Percentiles rank a stretch among this genome's conserved stretches.
These are phyloP conservation scores for Paedocypris micromegethes DNA, from an alignment of 2,797 vertebrate genomes.

Conservation along the genomic window DNA sequence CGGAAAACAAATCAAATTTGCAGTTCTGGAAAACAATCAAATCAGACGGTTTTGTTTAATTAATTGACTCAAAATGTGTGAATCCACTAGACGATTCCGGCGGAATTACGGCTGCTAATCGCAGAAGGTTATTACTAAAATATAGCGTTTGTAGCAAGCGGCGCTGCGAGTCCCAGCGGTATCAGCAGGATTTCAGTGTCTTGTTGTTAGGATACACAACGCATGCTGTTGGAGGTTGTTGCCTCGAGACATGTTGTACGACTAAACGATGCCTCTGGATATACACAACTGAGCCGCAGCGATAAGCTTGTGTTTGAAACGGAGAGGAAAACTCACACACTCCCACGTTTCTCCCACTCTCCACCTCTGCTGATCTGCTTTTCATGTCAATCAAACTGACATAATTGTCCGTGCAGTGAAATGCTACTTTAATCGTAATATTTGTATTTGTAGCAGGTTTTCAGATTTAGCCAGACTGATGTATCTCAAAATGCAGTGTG, in stretches of 20 bases:
- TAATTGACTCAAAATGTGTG: slow-evolving; percentile 69
- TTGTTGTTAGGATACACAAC: neutral
- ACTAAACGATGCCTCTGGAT: slow-evolving; percentile 28
- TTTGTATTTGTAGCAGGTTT: too few relatives aligned
- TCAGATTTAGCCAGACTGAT: too few relatives aligned
- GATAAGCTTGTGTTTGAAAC: neutral
- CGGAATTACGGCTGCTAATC: slow-evolving; percentile 76
- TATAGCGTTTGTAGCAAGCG: slow-evolving; percentile 68
- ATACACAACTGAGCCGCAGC: slow-evolving; percentile 1
- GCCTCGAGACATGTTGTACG: slow-evolving; percentile 21
- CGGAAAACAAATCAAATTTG: slow-evolving; percentile 59
- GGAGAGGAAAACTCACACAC: neutral
- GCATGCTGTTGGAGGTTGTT: neutral
- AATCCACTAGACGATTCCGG: slow-evolving; percentile 62
- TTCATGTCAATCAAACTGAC: too few relatives aligned
- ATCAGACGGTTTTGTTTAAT: slow-evolving; percentile 71
- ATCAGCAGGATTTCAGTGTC: neutral
- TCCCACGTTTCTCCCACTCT: neutral
- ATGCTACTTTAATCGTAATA: too few relatives aligned
- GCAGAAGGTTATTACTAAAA: slow-evolving; percentile 71
- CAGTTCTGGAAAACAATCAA: slow-evolving; percentile 60
- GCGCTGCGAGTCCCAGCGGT: slow-evolving; percentile 49
- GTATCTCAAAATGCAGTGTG: too few relatives aligned
- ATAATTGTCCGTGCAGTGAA: too few relatives aligned
- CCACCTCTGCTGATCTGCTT: too few relatives aligned